These are phyloP conservation scores for Euthynnus affinis DNA, from an alignment of 2,797 vertebrate species.

Conservation along the genomic window DNA sequence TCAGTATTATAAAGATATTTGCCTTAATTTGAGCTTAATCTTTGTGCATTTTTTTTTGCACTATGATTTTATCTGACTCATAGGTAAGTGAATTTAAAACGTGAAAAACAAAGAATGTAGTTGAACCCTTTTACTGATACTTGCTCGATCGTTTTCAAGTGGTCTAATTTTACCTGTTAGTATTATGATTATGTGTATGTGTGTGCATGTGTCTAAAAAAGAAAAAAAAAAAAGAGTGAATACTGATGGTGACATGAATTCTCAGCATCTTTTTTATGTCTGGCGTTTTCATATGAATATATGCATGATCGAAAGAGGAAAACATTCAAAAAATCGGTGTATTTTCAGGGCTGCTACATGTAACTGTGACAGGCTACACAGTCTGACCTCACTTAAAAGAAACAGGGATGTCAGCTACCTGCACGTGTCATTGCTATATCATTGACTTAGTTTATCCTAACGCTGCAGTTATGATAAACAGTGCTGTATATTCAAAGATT, in stretches of 20 bases:
- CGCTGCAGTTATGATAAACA: conserved; percentile 21
- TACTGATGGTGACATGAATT: background rate
- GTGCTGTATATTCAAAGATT: conserved; percentile 46
- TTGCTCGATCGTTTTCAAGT: background rate
- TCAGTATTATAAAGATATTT: background rate
- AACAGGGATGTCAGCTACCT: conserved; percentile 2
- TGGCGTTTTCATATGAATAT: background rate
- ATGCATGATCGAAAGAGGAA: background rate
- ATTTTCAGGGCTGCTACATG: background rate
- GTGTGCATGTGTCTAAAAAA: background rate
- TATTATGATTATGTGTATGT: background rate
- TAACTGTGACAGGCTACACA: background rate
- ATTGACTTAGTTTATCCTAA: conserved; percentile 28
- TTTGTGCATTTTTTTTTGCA: background rate
- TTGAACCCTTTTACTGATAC: background rate
- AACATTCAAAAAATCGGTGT: background rate
- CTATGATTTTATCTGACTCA: background rate
- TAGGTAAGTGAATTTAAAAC: background rate
- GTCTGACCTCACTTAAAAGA: background rate
- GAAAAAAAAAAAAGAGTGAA: background rate
- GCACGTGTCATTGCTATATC: conserved; percentile 36
- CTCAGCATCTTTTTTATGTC: too few species aligned
- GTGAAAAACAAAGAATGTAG: background rate
- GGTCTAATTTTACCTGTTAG: background rate
- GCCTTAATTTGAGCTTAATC: background rate